Percentiles rank a stretch among this genome's conserved stretches.
phyloP scores from a whole-genome alignment of 2,888 invertebrate species.

The Drosophila neutralis region DNA sequence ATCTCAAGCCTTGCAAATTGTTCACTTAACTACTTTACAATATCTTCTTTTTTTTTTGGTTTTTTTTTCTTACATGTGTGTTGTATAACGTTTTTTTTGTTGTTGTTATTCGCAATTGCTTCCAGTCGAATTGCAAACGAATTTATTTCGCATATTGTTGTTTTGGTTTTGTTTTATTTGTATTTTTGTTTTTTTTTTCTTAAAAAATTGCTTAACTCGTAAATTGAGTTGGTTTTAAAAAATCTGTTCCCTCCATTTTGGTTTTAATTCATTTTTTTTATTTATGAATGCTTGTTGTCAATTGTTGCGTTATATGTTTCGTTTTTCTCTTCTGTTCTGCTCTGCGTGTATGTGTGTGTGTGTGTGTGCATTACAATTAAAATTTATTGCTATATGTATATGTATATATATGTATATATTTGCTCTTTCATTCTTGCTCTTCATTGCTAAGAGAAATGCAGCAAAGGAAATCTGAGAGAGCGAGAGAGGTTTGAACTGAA shows the following conservation, averaged over 20 bases:
- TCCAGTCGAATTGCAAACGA: slow-evolving; percentile 2
- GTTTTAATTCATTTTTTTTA: slow-evolving; percentile 73
- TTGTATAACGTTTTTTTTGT: slow-evolving; percentile 11
- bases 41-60: slow-evolving; percentile 31
- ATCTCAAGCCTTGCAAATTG: slow-evolving; percentile 51
- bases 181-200: slow-evolving; percentile 46
- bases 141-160: slow-evolving; percentile 8
- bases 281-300: slow-evolving; percentile 60
- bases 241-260: slow-evolving; percentile 79
- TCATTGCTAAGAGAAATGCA: slow-evolving; percentile 29
- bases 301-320: slow-evolving; percentile 46
- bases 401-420: slow-evolving; percentile 32
- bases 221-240: slow-evolving; percentile 63
- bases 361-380: slow-evolving; percentile 27
- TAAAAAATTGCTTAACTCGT: slow-evolving; percentile 57
- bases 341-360: slow-evolving; percentile 12
- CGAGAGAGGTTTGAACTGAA: slow-evolving; percentile 62
- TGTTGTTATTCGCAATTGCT: not conserved
- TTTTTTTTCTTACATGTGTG: slow-evolving; percentile 13
- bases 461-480: slow-evolving; percentile 17
- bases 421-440: slow-evolving; percentile 36
- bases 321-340: slow-evolving; percentile 39
- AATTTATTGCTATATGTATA: slow-evolving; percentile 55
- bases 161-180: slow-evolving; percentile 35
- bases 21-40: slow-evolving; percentile 54